Evolutionary conservation across 1,140 invertebrate species (phyloP).

Genomic region (Tyrophagus putrescentiae): DNA sequence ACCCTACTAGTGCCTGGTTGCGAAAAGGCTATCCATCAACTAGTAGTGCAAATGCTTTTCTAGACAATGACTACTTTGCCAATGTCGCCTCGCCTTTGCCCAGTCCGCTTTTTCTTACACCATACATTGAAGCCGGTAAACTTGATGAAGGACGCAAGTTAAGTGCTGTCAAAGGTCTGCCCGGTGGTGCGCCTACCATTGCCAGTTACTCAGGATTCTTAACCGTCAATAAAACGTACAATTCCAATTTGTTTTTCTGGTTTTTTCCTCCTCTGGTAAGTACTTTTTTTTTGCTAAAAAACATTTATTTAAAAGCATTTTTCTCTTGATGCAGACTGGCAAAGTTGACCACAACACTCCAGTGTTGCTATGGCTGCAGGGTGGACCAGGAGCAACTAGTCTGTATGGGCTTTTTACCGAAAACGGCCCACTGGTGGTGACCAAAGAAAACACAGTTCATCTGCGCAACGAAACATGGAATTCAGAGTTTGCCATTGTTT

Average conservation of each 20-base stretch:
- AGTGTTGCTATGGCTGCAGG: constrained; percentile 69
- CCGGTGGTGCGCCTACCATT: constrained; percentile 8
- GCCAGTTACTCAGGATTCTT: constrained; percentile 20
- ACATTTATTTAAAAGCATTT: background rate
- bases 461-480: constrained; percentile 55
- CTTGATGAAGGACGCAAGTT: constrained; percentile 15
- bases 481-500: constrained; percentile 55
- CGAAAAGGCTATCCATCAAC: background rate
- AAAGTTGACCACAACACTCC: constrained; percentile 39
- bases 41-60: background rate
- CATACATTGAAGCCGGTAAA: constrained; percentile 22
- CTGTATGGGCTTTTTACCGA: constrained; percentile 64
- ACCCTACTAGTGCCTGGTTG: background rate
- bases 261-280: constrained; percentile 26
- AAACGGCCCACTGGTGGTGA: constrained; percentile 52
- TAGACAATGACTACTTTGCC: too few species aligned
- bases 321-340: background rate
- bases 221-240: constrained; percentile 20
- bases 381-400: constrained; percentile 60
- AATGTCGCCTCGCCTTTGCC: too few species aligned
- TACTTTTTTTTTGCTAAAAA: background rate
- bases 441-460: constrained; percentile 42
- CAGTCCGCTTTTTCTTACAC: constrained; percentile 23
- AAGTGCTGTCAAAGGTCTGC: constrained; percentile 15
- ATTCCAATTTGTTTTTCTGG: constrained; percentile 27